Base-by-base conservation (phyloP, 2,797 vertebrate genomes). In the Cuculus canorus region DNA sequence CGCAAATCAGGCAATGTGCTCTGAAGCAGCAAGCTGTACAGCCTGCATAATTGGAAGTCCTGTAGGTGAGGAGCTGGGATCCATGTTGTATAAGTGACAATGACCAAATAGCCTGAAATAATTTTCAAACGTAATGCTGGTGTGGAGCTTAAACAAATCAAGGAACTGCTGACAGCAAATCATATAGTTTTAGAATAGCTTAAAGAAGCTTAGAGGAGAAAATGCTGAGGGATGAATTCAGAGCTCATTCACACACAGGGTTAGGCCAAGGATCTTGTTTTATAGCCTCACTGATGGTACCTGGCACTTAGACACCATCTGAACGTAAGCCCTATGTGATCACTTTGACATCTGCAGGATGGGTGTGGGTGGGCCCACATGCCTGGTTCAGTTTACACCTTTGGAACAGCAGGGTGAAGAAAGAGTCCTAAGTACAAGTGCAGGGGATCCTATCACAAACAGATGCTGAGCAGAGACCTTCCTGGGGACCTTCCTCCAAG, bases 21-120 rank as follows among this genome's bases (percentile, higher is more conserved):
- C 61, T 61, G 86, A 61, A 70, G 79, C 60, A 92, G 69, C 72
- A 87, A 68, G 83, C 64, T 81, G 45, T 39, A 33, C 21, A 77
- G 92, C 66, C 65, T 37, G 54, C 22, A 30, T 66, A 64, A 72
- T 7, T 57, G 45, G 6, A 73, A 71, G 86, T 35, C 60, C 60
- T 84, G 28, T 9, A 96, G 83, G 59, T 47, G 65, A 92, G 73
- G 88, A 94, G 59, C 37, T 90, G 70, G 66, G 72, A 79, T 47
- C 32, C 64, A 72, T 1, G 4, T 13, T 81, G 32, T 59, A 3
- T 43, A 52, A 86, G 88, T n/a, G 90, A 88, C 0, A 1, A 83
- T 69, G 63, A 90, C 65, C 24, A 4, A 96, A 95, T 6, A 91
- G 79, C 63, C 64, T 53, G n/a, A 94, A 95, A 93, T 84, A 81